Evolutionary conservation across 2,797 vertebrate genomes (phyloP).

Genomic region (Sebastes matsubarae): DNA sequence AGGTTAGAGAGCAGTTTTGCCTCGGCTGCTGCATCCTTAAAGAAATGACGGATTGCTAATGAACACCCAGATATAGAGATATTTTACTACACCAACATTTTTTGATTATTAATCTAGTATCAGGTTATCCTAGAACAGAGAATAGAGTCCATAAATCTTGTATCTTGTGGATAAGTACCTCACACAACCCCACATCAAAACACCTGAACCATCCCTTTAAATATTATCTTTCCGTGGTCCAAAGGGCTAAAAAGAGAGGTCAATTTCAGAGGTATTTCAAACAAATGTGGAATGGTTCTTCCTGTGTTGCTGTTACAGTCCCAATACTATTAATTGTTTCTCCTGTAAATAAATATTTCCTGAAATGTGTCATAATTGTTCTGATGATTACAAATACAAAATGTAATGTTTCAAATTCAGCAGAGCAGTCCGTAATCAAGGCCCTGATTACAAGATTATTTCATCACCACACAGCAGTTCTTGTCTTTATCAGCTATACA

Average conservation of each 20-base stretch:
- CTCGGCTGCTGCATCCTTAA: too few species aligned
- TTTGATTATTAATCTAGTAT: too few species aligned
- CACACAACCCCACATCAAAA: too few species aligned
- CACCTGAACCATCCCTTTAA: too few species aligned
- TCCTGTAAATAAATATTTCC: not conserved
- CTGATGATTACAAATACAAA: not conserved
- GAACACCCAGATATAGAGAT: too few species aligned
- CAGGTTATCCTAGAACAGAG: too few species aligned
- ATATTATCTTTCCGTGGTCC: not conserved
- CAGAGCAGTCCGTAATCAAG: not conserved
- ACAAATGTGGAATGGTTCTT: not conserved
- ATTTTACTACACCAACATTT: too few species aligned
- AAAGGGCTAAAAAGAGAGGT: not conserved
- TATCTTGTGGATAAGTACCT: too few species aligned
- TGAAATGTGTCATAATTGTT: not conserved
- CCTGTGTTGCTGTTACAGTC: not conserved
- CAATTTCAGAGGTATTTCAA: not conserved
- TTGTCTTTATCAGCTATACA: not conserved
- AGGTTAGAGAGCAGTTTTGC: not conserved
- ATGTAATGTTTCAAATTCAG: not conserved
- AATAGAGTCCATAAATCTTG: too few species aligned
- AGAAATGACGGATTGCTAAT: too few species aligned
- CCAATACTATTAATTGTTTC: not conserved
- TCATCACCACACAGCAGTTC: not conserved
- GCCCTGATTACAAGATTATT: not conserved